Evolutionary conservation across 2,888 invertebrate species (phyloP).

Genomic region (Acronicta psi): DNA sequence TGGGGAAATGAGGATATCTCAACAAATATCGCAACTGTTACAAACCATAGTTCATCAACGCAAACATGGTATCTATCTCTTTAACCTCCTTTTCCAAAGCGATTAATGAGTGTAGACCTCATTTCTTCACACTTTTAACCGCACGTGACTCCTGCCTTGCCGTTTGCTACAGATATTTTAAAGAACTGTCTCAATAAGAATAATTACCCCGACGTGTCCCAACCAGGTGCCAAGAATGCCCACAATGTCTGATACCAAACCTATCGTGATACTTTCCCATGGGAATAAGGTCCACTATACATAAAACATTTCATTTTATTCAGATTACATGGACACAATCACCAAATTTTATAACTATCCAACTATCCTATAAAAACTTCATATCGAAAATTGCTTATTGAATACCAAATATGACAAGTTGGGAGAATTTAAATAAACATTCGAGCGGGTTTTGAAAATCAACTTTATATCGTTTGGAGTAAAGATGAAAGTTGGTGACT

Average conservation of each 20-base stretch:
- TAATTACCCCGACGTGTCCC: slow-evolving; percentile 31
- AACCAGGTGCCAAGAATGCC: slow-evolving; percentile 38
- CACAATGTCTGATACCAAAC: slow-evolving; percentile 7
- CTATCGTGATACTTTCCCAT: slow-evolving; percentile 23
- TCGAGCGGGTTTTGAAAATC: background rate
- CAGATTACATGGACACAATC: slow-evolving; percentile 41
- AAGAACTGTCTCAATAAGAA: slow-evolving; percentile 12
- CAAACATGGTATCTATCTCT: no score
- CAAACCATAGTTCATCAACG: no score
- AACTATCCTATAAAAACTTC: slow-evolving; percentile 45
- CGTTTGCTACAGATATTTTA: slow-evolving; percentile 29
- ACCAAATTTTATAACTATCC: slow-evolving; percentile 47
- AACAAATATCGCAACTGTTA: no score
- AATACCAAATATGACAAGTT: slow-evolving; percentile 51
- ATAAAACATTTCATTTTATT: slow-evolving; percentile 24
- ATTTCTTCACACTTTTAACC: no score
- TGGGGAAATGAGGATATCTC: no score
- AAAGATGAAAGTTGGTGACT: slow-evolving; percentile 11
- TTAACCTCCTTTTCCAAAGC: no score
- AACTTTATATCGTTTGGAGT: background rate
- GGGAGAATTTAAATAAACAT: slow-evolving; percentile 28
- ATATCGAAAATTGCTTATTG: slow-evolving; percentile 47
- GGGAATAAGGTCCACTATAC: slow-evolving; percentile 17
- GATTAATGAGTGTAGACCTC: no score
- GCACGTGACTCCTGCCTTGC: background rate